Evolutionary conservation across 2,113 vertebrate genomes (phyloP), one percentile per base, ranked within the genome.

Genomic region (Camarhynchus parvulus): DNA sequence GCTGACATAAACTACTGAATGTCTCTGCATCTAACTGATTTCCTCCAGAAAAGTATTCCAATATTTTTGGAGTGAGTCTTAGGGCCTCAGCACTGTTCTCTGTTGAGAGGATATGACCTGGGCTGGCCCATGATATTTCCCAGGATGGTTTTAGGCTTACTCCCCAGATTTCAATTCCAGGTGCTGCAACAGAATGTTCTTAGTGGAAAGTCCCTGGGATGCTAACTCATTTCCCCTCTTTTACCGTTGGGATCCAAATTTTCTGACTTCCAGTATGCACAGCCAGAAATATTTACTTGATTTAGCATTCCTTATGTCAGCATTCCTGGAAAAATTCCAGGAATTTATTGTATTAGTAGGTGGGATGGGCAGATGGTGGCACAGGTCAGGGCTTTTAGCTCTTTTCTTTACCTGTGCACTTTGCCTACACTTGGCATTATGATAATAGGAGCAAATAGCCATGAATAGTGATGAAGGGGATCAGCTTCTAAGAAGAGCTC

Each of bases 321-420:
- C 76, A 92, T 87, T 94, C 72, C 83, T 52, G 87, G 86, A 79
- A 93, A 88, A 88, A 70, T 37, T 72, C 80, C 85, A 87, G 53
- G 42, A 89, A 89, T 87, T 69, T 76, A 35, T 78, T 91, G 35
- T 81, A 41, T 89, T 74, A 33, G 53, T 59, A 22, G 24, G 61
- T 83, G 49, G 64, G 30, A 33, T 73, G 62, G 39, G 92, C 88
- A 96, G 73, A 89, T 85, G 49, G 41, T 89, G 52, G 61, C 31
- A 88, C 0, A 0, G 80, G 39, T 74, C 49, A 69, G 47, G 64
- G 12, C 37, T 49, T 66, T 78, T 81, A 59, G 82, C 72, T 72
- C n/a, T 95, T 88, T 91, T 68, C 39, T 89, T 80, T 87, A 83
- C 46, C 66, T 35, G n/a, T 42, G 61, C 49, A 41, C 33, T 87